Evolutionary conservation across 2,113 vertebrate species (phyloP), one percentile per base, ranked within the genome.

Genomic region (Pelecanoides urinatrix): DNA sequence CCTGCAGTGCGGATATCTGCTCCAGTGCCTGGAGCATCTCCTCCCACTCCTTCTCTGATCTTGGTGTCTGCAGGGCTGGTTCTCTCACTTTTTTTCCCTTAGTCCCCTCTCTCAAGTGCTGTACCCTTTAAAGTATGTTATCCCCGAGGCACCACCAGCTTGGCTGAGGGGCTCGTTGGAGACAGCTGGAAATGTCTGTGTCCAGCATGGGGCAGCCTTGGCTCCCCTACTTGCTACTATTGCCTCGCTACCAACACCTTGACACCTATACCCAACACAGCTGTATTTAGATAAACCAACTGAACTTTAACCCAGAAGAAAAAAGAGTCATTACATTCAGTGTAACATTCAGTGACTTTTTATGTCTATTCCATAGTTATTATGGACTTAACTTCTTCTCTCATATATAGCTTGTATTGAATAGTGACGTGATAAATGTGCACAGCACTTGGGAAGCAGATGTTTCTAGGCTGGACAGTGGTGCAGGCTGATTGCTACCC

Each of bases 201-300:
- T 20, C 17, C 1, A 2, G 10, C 36, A 65, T 0, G 3, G 7
- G 16, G 36, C 11, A 76, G 23, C 4, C 20, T 8, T 16, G 6
- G 0, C 1, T 11, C 4, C 1, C 0, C 1, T 6, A 14, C 9
- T 36, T 44, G 12, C 14, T 72, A 26, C 9, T 45, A 59, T 25
- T 10, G 0, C 50, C 5, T 34, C 2, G 0, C 14, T 44, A 32
- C 42, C 42, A 56, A 21, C 11, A 55, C 16, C 16, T 25, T 86
- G n/a, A 56, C 8, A 42, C 6, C 21, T 55, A 42, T 30, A 50
- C 13, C 8, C 7, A 40, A 27, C 12, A 13, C 30, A 56, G 8
- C 12, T 0, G 0, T 25, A 36, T 74, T 59, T 59, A 78, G 22
- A 58, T 15, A 76, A 61, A 34, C 7, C 6, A 17, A 32, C 32